These are phyloP conservation scores for Ashinkailepas kermadecensis DNA, from an alignment of 2,888 invertebrate genomes.

Conservation along the genomic window DNA sequence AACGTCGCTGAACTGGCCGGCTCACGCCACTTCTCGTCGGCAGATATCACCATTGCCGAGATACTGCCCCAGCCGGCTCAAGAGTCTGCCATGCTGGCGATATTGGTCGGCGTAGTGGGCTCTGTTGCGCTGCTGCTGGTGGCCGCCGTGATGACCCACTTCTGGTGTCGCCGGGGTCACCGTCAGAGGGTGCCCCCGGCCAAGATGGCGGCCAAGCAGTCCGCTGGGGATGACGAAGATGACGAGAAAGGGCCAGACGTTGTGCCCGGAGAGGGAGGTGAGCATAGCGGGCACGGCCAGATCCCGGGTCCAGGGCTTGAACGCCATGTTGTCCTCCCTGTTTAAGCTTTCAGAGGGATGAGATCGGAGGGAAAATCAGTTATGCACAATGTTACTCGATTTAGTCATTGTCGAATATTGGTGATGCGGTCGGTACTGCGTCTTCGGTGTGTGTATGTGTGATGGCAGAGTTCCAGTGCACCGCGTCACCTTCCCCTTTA, in stretches of 20 bases:
- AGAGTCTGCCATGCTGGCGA: slow-evolving; percentile 37
- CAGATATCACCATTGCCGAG: slow-evolving; percentile 1
- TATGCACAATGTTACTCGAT: too few species aligned
- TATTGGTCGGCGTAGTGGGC: slow-evolving; percentile 37
- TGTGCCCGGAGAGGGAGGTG: slow-evolving; percentile 50
- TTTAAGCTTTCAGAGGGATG: too few species aligned
- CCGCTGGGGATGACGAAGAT: slow-evolving; percentile 56
- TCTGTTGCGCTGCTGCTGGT: slow-evolving; percentile 37
- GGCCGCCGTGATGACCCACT: slow-evolving; percentile 36
- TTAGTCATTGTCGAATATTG: too few species aligned
- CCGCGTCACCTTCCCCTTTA: too few species aligned
- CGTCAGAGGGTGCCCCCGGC: slow-evolving; percentile 27
- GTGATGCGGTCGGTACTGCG: too few species aligned
- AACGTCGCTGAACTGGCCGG: background rate
- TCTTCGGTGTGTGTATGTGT: too few species aligned
- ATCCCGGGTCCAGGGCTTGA: too few species aligned
- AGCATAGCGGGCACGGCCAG: background rate
- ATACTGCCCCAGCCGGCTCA: slow-evolving; percentile 25
- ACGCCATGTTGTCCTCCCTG: too few species aligned
- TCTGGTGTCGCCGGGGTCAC: slow-evolving; percentile 28
- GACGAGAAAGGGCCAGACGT: slow-evolving; percentile 66
- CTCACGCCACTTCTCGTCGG: background rate
- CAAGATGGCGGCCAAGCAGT: slow-evolving; percentile 23
- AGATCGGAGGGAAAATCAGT: too few species aligned
- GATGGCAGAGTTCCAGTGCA: too few species aligned